A percentile compares a stretch with the other conserved stretches of the same genome.
Evolutionary conservation across 2,113 vertebrate species (phyloP).

Genomic region (Megaceryle torquata): DNA sequence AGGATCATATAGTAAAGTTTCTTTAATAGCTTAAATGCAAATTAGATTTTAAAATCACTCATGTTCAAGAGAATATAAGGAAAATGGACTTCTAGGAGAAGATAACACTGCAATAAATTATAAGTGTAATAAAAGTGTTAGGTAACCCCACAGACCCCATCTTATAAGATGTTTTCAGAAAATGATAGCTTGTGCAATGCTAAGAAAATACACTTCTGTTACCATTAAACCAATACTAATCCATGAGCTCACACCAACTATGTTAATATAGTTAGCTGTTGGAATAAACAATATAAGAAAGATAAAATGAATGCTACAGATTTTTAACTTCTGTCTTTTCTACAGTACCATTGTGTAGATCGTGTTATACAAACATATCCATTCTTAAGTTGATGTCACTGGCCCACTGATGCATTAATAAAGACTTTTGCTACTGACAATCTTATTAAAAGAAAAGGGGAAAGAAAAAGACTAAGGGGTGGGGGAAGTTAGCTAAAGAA

Average conservation of each 20-base stretch:
- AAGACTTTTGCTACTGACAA: neutral
- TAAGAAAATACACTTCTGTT: neutral
- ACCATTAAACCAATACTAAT: neutral
- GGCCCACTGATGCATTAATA: neutral
- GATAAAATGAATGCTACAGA: neutral
- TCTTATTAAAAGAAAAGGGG: neutral
- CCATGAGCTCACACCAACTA: neutral
- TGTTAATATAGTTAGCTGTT: neutral
- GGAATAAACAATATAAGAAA: neutral
- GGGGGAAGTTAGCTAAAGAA: neutral
- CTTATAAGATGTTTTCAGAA: neutral
- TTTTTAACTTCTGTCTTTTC: neutral
- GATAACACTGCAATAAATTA: neutral
- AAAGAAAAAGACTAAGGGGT: neutral
- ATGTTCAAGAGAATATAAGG: neutral
- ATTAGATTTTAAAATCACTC: neutral
- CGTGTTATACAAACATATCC: neutral
- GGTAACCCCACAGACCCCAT: neutral
- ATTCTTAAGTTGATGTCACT: neutral
- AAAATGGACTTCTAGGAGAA: neutral
- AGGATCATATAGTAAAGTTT: neutral
- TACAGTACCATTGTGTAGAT: neutral
- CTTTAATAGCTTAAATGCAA: neutral
- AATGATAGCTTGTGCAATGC: neutral
- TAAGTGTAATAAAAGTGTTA: neutral